Evolutionary conservation across 2,113 vertebrate species (phyloP), one percentile per base, ranked within the genome.

Genomic region (Protomyctophum bolini): DNA sequence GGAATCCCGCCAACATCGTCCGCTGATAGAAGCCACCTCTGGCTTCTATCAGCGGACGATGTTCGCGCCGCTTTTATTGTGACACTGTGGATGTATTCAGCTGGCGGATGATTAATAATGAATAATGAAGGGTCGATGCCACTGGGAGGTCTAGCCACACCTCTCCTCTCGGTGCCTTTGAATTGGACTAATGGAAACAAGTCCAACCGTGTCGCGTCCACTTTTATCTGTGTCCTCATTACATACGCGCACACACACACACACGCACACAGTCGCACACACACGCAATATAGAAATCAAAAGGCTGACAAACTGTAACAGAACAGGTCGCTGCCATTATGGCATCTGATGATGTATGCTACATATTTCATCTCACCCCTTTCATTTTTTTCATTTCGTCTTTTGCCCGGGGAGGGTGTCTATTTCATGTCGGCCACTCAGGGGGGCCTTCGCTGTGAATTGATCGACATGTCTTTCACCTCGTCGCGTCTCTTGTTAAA

Each of bases 131-230:
- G 58, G 66, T 58, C 55, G 68, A 79, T 65, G 71, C 61, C 29
- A 15, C 65, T 52, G 61, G 51, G 67, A 41, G 66, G 68, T 65
- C 51, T 54, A 7, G 67, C 63, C 41, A 10, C 7, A 1, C 52
- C 58, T 33, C 2, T 0, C 62, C 7, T 11, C 75, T 41, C 33
- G 1, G 33, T 12, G 58, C 75, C 65, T 87, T 84, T 80, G 14
- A 80, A 65, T 73, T 64, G 56, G 29, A 75, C 15, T 80, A 64
- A 87, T 75, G 82, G 72, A 87, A 80, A 76, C 66, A 46, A 81
- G 73, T 70, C 84, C 81, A 80, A 59, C 67, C 48, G 72, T 55
- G 6, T 73, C 49, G 45, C 46, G 46, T 73, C 56, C 54, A 80
- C 76, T 83, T 85, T 83, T 67, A 79, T 83, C 73, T 28, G 7